Evolutionary conservation across 2,113 vertebrate species (phyloP), one percentile per base, ranked within the genome.

Genomic region (Sphyrna mokarran): DNA sequence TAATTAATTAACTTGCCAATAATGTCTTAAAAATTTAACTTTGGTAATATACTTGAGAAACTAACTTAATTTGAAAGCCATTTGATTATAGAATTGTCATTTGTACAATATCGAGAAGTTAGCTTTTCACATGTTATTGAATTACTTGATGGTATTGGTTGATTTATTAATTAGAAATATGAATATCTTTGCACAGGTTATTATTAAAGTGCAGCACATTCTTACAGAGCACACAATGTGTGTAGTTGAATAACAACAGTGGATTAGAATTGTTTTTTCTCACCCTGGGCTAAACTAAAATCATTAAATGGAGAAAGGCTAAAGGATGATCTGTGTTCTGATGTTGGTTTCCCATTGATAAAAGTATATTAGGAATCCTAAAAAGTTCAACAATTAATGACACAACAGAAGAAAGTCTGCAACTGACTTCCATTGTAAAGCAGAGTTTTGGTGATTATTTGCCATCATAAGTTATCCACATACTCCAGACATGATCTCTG

Each of bases 1-100:
- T 70, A 94, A 94, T 94, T 94, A 68, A 70, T 94, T 94, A 22
- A 94, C 37, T 70, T 94, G n/a, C 40, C 66, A 18, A 22, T 68
- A 94, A 93, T 66, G 40, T 10, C 18, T 94, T 37, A 94, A 66
- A 89, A 76, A 90, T 86, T 48, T 7, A 33, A 20, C n/a, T 70
- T 43, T 48, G 11, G 20, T 43, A 37, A 26, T 22, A 23, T 40
- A 66, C 48, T 93, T 93, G 29, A 66, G 89, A 48, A 94, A 94
- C 69, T 90, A 94, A 11, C 23, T 43, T 37, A 94, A 94, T 70
- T 94, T 70, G 93, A 69, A 94, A 94, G 26, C 13, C 8, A 11
- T 43, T 69, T 13, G 14, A 37, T 70, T 48, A 68, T 94, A 43
- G 40, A 22, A 37, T 9, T 68, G 1, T 48, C 43, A 90, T n/a